These are phyloP conservation scores for Pachyuromys duprasi DNA, from an alignment of 2,797 vertebrate genomes.

Conservation along the genomic window DNA sequence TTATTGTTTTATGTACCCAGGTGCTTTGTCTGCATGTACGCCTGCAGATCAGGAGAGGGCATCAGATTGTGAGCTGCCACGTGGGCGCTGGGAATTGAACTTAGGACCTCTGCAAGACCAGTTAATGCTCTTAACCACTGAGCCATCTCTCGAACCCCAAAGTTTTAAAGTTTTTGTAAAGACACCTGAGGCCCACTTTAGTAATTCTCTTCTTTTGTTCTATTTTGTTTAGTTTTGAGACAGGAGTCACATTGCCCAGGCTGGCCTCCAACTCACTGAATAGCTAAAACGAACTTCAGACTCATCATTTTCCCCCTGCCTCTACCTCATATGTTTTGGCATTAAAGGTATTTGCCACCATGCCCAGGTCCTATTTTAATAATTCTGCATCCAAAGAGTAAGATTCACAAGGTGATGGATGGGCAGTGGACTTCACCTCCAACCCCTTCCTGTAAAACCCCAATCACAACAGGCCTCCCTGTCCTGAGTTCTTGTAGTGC, in stretches of 20 bases:
- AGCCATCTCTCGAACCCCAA: neutral
- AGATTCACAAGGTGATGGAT: neutral
- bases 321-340: neutral
- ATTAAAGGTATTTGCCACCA: neutral
- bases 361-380: neutral
- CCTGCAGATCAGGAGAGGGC: neutral
- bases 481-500: neutral
- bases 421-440: neutral
- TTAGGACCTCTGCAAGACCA: neutral
- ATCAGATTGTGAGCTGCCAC: neutral
- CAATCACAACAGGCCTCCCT: neutral
- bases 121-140: neutral
- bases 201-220: neutral
- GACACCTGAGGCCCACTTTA: neutral
- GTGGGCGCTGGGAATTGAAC: neutral
- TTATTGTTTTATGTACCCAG: neutral
- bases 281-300: neutral
- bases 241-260: neutral
- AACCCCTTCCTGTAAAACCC: constrained; percentile 21
- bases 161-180: neutral
- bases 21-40: neutral
- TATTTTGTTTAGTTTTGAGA: neutral
- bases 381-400: constrained; percentile 26
- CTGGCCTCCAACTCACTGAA: neutral
- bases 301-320: neutral